A percentile compares a stretch with the other conserved stretches of the same genome.
These are phyloP conservation scores for Centruroides vittatus DNA, from an alignment of 1,140 invertebrate species.

Conservation along the genomic window DNA sequence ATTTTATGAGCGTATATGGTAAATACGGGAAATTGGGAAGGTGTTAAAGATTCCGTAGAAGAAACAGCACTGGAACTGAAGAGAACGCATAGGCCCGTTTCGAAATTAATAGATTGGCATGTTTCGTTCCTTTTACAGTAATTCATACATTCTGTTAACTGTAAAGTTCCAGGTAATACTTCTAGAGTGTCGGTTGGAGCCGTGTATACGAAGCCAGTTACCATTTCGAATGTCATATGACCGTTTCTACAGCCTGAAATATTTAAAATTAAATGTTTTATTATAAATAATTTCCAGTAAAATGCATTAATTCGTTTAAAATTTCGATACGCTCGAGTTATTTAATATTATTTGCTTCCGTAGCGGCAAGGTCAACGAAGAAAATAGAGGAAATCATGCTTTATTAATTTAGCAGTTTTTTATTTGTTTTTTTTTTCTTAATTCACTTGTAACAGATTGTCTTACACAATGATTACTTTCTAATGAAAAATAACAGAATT, in stretches of 20 bases:
- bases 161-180: slow-evolving; percentile 73
- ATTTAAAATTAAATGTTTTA: background rate
- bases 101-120: slow-evolving; percentile 85
- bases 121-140: slow-evolving; percentile 75
- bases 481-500: too few species aligned
- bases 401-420: too few species aligned
- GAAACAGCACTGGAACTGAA: slow-evolving; percentile 76
- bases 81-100: slow-evolving; percentile 84
- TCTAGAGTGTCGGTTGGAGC: slow-evolving; percentile 65
- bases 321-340: too few species aligned
- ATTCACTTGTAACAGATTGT: too few species aligned
- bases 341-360: too few species aligned
- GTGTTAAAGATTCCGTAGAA: slow-evolving; percentile 67
- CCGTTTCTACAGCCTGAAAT: slow-evolving; percentile 13
- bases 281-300: too few species aligned
- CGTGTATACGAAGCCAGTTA: slow-evolving; percentile 83
- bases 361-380: too few species aligned
- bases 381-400: too few species aligned
- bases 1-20: slow-evolving; percentile 93
- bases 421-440: too few species aligned
- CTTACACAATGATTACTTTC: too few species aligned
- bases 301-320: too few species aligned
- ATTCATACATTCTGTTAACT: slow-evolving; percentile 83
- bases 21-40: slow-evolving; percentile 87
- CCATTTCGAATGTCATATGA: slow-evolving; percentile 54